phyloP scores from a whole-genome alignment of 1,140 invertebrate species.

The Paralvinella palmiformis region DNA sequence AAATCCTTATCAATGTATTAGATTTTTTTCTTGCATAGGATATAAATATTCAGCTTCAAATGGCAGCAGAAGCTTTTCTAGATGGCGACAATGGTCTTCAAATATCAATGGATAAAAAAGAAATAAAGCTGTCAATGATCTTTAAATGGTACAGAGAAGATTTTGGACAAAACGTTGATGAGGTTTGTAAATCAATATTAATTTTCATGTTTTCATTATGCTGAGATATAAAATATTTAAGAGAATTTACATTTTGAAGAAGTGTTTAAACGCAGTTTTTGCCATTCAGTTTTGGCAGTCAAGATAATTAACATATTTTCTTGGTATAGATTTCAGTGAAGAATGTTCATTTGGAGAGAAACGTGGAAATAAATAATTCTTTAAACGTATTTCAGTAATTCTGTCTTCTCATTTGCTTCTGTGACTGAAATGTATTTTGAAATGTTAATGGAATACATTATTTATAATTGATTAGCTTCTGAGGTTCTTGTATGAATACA shows the following conservation, averaged over 20 bases:
- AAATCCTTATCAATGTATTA: not conserved
- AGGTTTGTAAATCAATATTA: constrained; percentile 34
- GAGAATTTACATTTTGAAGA: constrained; percentile 8
- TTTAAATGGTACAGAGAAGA: constrained; percentile 51
- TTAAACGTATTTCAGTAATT: no score
- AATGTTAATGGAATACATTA: not conserved
- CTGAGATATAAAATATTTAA: constrained; percentile 2
- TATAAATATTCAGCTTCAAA: constrained; percentile 31
- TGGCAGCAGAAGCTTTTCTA: constrained; percentile 41
- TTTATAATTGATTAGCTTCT: constrained; percentile 31
- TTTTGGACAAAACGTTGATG: constrained; percentile 48
- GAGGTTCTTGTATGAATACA: constrained; percentile 41
- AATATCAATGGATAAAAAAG: constrained; percentile 40
- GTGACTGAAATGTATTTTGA: no score
- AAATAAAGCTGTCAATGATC: constrained; percentile 45
- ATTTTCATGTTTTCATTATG: constrained; percentile 2
- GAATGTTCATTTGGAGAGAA: not conserved
- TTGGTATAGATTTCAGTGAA: not conserved
- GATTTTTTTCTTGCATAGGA: constrained; percentile 21
- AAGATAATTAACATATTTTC: not conserved
- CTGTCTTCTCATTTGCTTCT: no score
- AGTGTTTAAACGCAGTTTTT: not conserved
- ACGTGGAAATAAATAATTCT: not conserved
- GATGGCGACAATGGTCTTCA: constrained; percentile 40
- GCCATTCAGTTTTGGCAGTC: not conserved